Percentiles rank a stretch among this genome's conserved stretches.
Conservation (phyloP, 2,113 vertebrate species). For the Promerops cafer region DNA sequence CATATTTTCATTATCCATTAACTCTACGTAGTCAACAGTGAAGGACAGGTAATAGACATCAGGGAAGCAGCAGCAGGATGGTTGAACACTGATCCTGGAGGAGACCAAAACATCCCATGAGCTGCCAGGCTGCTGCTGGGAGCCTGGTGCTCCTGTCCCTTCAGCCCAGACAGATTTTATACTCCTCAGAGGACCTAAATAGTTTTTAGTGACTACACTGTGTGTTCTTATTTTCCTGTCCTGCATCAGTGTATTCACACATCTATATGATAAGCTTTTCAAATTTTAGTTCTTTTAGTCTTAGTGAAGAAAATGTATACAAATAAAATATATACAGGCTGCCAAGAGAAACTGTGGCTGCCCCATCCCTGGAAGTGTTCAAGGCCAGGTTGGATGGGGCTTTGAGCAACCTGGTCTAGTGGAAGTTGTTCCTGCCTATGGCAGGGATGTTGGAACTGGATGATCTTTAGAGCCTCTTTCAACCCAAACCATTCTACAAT, state of each 20-base stretch:
- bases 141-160: not conserved
- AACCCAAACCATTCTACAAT: not conserved
- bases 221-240: not conserved
- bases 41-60: not conserved
- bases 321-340: not conserved
- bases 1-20: not conserved
- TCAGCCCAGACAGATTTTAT: not conserved
- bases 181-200: not conserved
- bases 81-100: not conserved
- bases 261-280: not conserved
- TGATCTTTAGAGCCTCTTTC: not conserved
- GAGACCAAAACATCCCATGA: not conserved
- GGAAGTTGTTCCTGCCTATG: not conserved
- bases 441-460: not conserved
- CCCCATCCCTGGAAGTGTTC: not conserved
- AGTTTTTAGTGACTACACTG: not conserved
- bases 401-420: not conserved
- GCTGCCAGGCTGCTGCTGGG: not conserved
- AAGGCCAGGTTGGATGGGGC: not conserved
- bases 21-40: not conserved
- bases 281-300: not conserved
- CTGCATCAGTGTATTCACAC: fast-evolving
- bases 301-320: not conserved
- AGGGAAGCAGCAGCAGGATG: not conserved
- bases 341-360: not conserved